Evolutionary conservation across 2,888 invertebrate species (phyloP), one percentile per base, ranked within the genome.

Genomic region (Drosophila austrosaltans): DNA sequence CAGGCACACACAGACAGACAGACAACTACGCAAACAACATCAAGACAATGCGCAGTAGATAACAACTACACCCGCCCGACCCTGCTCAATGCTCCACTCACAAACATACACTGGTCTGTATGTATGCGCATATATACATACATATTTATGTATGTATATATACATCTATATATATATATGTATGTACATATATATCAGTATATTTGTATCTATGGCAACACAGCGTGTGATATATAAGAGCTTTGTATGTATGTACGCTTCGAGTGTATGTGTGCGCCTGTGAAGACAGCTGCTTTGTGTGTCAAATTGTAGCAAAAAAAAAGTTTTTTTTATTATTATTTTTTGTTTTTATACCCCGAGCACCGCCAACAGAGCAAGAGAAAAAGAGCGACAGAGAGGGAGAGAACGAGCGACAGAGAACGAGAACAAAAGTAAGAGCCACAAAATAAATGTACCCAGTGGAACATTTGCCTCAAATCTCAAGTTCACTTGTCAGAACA

Each of bases 241-340:
- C 10, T 68, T 57, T 48, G 57, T 63, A 16, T 48, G 22, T 30
- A 36, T 58, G 42, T 77, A 48, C 61, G 53, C 36, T 69, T 36
- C 39, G n/a, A 63, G 28, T 69, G 53, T 63, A 56, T 32, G 54
- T 61, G 58, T 74, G 63, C 71, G 63, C 78, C 72, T 77, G 76
- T 82, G 82, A 75, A 87, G 83, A 87, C 83, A 84, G 87, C 83
- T 87, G 83, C 87, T 84, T 84, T 84, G 87, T 84, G 87, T 84
- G 84, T 84, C 84, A 84, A 84, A 84, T 87, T 84, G 84, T 84
- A 87, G 85, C 85, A 74, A 87, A 87, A 83, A 79, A 77, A 76
- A 76, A 70, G 60, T 72, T 74, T 66, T 53, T 39, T 16, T 57
- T 64, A 62, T 62, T 53, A 62, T 69, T 75, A 16, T 77, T 74